These are phyloP conservation scores for Aspidiotus destructor DNA, from an alignment of 2,888 invertebrate species.

Conservation along the genomic window DNA sequence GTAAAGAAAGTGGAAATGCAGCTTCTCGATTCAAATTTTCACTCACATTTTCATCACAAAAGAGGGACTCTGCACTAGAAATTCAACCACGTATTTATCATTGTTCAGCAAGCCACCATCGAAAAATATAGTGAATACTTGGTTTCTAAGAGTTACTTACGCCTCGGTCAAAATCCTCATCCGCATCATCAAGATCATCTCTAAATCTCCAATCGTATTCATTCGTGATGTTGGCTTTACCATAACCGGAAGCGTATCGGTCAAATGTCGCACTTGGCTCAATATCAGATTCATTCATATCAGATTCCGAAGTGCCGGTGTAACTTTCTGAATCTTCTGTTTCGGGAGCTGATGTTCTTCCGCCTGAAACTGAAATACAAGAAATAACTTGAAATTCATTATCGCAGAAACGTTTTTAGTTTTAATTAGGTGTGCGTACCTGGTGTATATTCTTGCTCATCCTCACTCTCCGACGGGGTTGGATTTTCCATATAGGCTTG, in stretches of 20 bases:
- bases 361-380: neutral
- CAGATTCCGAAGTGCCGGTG: neutral
- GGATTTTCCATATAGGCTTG: slow-evolving; percentile 16
- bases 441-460: neutral
- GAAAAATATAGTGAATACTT: too few relatives aligned
- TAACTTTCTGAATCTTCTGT: slow-evolving; percentile 5
- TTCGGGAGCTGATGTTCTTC: slow-evolving; percentile 1
- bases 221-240: slow-evolving; percentile 51
- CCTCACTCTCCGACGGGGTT: slow-evolving; percentile 11
- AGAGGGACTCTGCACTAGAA: too few relatives aligned
- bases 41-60: too few relatives aligned
- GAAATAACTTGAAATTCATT: too few relatives aligned
- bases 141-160: slow-evolving; percentile 40
- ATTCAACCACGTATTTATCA: too few relatives aligned
- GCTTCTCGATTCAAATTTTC: too few relatives aligned
- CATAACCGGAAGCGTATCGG: slow-evolving; percentile 38
- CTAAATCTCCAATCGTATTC: slow-evolving; percentile 47
- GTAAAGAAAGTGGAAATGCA: too few relatives aligned
- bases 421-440: too few relatives aligned
- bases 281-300: slow-evolving; percentile 1
- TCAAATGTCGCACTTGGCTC: neutral
- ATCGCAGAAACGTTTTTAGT: too few relatives aligned
- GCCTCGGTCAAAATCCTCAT: slow-evolving; percentile 46
- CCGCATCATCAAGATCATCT: slow-evolving; percentile 47
- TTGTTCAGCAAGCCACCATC: too few relatives aligned